Percentiles rank a stretch among this genome's conserved stretches.
phyloP scores from a whole-genome alignment of 2,888 invertebrate species.

The Standfussiana lucernea region DNA sequence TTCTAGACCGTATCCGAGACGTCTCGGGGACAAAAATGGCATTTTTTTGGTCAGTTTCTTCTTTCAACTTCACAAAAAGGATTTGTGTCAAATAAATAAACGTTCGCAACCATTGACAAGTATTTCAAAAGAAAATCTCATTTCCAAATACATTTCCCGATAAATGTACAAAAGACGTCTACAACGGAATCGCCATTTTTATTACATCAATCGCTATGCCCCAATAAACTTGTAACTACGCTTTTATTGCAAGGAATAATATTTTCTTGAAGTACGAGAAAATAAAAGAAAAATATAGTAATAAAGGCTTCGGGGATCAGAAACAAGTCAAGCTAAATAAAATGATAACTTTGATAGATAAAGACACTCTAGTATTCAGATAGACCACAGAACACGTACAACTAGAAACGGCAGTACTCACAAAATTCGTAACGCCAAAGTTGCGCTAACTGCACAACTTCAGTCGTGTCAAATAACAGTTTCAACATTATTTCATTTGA shows the following conservation, averaged over 20 bases:
- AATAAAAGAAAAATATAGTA: slow-evolving; percentile 26
- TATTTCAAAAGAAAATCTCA: slow-evolving; percentile 45
- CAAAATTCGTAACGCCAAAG: neutral
- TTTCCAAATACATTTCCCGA: slow-evolving; percentile 54
- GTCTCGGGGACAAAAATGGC: slow-evolving; percentile 6
- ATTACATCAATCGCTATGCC: slow-evolving; percentile 41
- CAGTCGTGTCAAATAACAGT: neutral
- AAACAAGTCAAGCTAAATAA: slow-evolving; percentile 11
- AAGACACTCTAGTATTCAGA: neutral
- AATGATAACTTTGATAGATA: neutral
- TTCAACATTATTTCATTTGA: neutral
- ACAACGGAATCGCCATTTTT: slow-evolving; percentile 46
- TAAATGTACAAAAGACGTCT: slow-evolving; percentile 49
- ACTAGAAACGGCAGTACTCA: neutral
- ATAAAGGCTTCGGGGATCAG: neutral
- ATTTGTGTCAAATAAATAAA: slow-evolving; percentile 54
- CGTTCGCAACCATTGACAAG: slow-evolving; percentile 41
- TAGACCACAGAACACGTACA: neutral
- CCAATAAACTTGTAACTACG: slow-evolving; percentile 56
- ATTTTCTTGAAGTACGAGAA: slow-evolving; percentile 33
- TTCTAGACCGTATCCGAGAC: neutral
- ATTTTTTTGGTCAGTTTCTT: slow-evolving; percentile 21
- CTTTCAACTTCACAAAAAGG: slow-evolving; percentile 28
- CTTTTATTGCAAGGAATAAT: slow-evolving; percentile 45
- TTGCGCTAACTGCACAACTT: neutral